Evolutionary conservation across 2,113 vertebrate species (phyloP), one percentile per base, ranked within the genome.

Genomic region (Pterocles burchelli): DNA sequence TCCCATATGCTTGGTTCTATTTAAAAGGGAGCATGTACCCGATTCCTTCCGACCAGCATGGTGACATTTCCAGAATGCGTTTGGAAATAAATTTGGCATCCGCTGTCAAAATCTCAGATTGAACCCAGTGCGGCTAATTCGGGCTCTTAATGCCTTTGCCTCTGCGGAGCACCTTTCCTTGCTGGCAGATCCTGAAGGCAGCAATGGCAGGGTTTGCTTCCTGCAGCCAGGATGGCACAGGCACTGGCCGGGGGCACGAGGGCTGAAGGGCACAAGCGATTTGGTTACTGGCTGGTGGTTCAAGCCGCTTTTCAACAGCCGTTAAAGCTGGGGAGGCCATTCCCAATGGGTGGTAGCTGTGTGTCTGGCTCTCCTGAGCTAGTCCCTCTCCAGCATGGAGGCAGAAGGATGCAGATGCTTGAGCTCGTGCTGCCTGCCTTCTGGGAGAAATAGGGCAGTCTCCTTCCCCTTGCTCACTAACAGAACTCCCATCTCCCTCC

Each of bases 1-100:
- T 97, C 97, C 98, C 98, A 98, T 98, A 97, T 98, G 97, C 93
- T 98, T 97, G 94, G 96, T 98, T 97, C 98, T 98, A 98, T 98
- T 98, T 98, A 97, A 98, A 96, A 98, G 98, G 96, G 98, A 97
- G 97, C 97, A 75, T 97, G 97, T 98, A 97, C 92, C 92, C 48
- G 6, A 73, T 74, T 97, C 94, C 97, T 97, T 98, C 97, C 98
- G 97, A 97, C 96, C 97, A 97, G 97, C 95, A 88, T 75, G 46
- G 85, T 98, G 98, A 98, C 98, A 98, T 98, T 98, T 98, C 97
- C 97, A 98, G 96, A 97, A 96, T 85, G 96, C 96, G n/a, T 96
- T 97, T 97, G 97, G 97, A 98, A 98, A 98, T 97, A 98, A 97
- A 98, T 97, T 97, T 97, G 97, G 97, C 97, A 97, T 90, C 54